Evolutionary conservation across 2,888 invertebrate species (phyloP), one percentile per base, ranked within the genome.

Genomic region (Perizoma flavofasciatum): DNA sequence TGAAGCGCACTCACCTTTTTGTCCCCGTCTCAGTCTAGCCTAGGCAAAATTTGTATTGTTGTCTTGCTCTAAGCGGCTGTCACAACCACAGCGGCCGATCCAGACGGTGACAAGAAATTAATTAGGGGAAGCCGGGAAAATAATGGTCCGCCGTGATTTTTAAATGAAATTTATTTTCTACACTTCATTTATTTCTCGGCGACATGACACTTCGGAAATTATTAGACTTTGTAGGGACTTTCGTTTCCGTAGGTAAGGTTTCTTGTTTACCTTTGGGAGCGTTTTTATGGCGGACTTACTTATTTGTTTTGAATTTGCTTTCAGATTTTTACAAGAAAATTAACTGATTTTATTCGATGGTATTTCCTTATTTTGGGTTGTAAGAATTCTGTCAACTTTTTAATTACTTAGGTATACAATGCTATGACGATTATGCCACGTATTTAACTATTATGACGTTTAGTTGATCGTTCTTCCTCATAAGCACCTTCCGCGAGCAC

Each of bases 21-120:
- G 66, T 69, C 66, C 58, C 75, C 65, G 54, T 87, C 86, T 71
- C 74, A 69, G 44, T 86, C 68, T 34, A 55, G 44, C 81, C 6
- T 11, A 8, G 5, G 6, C 1, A 6, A 22, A 41, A 46, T 44
- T 5, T 41, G 58, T 79, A 68, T 33, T 37, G 47, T 63, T 63
- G 61, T 88, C 86, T 65, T 73, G 6, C 64, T 86, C 84, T 67
- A 69, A 73, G 75, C 72, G 77, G 80, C 88, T 89, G 90, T 90
- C 89, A 90, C 76, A 76, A 81, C 82, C 89, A 88, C 83, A 83
- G 80, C 86, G 83, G 85, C 83, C 86, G 84, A 86, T 86, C 82
- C 83, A 84, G 88, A 85, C 89, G 86, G 88, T 90, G 90, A 91
- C 90, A 90, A 86, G 90, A 90, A 91, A 91, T 91, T 91, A 91